Evolutionary conservation across 2,797 vertebrate species (phyloP).

Genomic region (Limnodromus scolopaceus): DNA sequence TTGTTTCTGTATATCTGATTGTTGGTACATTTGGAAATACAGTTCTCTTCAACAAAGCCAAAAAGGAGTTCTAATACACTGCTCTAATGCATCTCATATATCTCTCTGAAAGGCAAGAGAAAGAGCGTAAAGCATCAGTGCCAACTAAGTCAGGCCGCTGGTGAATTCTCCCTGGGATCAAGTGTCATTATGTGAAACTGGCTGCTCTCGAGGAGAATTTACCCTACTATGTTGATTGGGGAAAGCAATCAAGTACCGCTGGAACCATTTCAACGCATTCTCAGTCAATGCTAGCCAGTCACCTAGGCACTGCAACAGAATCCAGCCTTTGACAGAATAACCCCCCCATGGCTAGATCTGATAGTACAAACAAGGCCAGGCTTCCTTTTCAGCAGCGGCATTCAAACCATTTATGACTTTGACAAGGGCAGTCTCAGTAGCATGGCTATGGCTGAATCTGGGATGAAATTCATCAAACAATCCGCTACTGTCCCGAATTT

Average conservation of each 20-base stretch:
- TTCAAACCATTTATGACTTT: constrained; percentile 66
- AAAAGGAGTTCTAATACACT: constrained; percentile 48
- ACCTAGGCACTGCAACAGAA: constrained; percentile 71
- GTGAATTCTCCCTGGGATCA: constrained; percentile 65
- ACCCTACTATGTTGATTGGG: constrained; percentile 51
- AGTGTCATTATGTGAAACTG: constrained; percentile 70
- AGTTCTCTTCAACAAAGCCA: constrained; percentile 43
- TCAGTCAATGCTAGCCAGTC: constrained; percentile 65
- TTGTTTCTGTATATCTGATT: constrained; percentile 53
- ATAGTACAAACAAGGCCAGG: constrained; percentile 73
- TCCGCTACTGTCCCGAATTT: constrained; percentile 49
- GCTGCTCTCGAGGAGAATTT: constrained; percentile 60
- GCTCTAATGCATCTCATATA: constrained; percentile 61
- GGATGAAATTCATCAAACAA: constrained; percentile 66
- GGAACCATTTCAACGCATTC: constrained; percentile 67
- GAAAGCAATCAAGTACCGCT: constrained; percentile 57
- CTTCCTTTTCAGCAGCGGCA: constrained; percentile 60
- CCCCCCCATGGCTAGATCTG: constrained; percentile 61
- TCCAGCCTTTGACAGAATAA: constrained; percentile 57
- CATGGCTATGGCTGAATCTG: constrained; percentile 42
- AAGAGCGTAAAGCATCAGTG: constrained; percentile 12
- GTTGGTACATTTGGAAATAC: constrained; percentile 44
- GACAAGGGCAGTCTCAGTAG: constrained; percentile 67
- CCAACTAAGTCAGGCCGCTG: constrained; percentile 55
- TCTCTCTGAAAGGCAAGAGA: constrained; percentile 61